A percentile compares a stretch with the other conserved stretches of the same genome.
These are phyloP conservation scores for Xanthostigma xanthostigma DNA, from an alignment of 2,888 invertebrate species.

Conservation along the genomic window DNA sequence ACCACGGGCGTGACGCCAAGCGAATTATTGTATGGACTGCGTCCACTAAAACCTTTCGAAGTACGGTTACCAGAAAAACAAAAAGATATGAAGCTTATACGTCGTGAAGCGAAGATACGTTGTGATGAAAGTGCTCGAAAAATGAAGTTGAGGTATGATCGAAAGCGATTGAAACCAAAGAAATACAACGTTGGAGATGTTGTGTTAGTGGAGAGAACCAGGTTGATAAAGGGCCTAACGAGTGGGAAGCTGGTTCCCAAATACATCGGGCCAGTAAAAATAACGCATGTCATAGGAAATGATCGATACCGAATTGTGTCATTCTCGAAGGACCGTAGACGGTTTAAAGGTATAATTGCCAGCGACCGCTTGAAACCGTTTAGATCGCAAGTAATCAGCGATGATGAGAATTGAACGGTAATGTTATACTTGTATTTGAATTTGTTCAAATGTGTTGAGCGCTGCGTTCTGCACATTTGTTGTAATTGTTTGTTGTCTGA, in stretches of 20 bases:
- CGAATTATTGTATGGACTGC: constrained; percentile 13
- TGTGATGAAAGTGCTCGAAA: background rate
- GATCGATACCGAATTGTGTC: constrained; percentile 9
- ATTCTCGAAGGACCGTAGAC: constrained; percentile 8
- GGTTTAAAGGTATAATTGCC: constrained; percentile 9
- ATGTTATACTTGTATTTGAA: no score
- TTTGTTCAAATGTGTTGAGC: no score
- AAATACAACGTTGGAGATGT: constrained; percentile 3
- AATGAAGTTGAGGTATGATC: background rate
- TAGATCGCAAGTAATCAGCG: background rate
- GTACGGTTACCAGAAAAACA: background rate
- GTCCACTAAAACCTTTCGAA: background rate
- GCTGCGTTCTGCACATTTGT: no score
- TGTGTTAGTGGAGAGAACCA: constrained; percentile 6
- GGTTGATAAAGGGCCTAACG: constrained; percentile 7
- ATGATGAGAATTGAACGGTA: background rate
- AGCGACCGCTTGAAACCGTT: constrained; percentile 4
- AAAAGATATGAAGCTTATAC: background rate
- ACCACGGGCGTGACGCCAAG: constrained; percentile 12
- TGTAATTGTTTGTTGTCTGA: no score
- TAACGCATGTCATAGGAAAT: constrained; percentile 7
- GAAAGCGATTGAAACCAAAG: no score
- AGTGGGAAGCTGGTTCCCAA: constrained; percentile 10
- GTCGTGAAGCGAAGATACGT: background rate
- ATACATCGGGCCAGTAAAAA: constrained; percentile 10